phyloP scores from a whole-genome alignment of 2,113 vertebrate genomes.

The Eurystomus gularis region DNA sequence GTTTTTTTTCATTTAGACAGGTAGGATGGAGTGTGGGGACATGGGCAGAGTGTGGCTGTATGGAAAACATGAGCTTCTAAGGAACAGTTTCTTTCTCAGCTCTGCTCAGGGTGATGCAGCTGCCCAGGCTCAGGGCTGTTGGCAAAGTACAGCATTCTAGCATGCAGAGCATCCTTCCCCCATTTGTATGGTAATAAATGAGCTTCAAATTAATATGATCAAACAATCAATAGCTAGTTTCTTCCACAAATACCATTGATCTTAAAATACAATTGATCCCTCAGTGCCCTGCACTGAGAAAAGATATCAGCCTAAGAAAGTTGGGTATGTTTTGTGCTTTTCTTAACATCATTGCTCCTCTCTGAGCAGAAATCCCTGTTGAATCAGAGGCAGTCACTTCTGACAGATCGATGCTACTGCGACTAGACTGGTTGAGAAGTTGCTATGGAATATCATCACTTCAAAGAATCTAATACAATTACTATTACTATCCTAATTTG shows the following conservation, averaged over 20 bases:
- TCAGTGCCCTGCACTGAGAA: background rate
- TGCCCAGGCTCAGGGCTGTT: background rate
- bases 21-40: background rate
- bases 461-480: constrained; percentile 26
- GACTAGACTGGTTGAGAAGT: background rate
- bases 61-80: background rate
- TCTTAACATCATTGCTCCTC: background rate
- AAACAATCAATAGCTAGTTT: background rate
- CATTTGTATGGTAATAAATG: background rate
- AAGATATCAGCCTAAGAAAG: background rate
- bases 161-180: background rate
- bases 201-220: background rate
- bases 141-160: background rate
- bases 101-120: background rate
- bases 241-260: background rate
- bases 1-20: background rate
- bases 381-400: background rate
- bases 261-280: background rate
- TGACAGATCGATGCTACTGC: background rate
- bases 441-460: background rate
- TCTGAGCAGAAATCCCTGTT: background rate
- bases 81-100: background rate
- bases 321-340: background rate
- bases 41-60: background rate
- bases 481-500: background rate